These are phyloP conservation scores for Propithecus perrieri DNA, from an alignment of 2,797 vertebrate genomes.

Conservation along the genomic window DNA sequence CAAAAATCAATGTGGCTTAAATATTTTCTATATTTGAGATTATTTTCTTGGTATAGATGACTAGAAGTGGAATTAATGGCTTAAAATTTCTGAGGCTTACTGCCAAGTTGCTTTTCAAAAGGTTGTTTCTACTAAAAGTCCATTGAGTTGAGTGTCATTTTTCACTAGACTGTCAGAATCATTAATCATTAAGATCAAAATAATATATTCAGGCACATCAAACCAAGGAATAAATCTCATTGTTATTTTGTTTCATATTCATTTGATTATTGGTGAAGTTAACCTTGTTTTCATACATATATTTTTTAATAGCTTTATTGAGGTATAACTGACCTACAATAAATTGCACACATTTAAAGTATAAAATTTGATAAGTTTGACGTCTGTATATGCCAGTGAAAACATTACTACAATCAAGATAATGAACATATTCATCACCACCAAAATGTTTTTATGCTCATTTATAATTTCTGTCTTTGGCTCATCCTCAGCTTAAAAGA, in stretches of 20 bases:
- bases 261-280: background rate
- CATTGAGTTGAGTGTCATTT: background rate
- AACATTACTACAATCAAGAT: background rate
- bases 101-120: background rate
- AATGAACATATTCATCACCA: background rate
- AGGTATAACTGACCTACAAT: background rate
- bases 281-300: background rate
- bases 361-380: background rate
- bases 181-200: background rate
- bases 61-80: background rate
- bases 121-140: background rate
- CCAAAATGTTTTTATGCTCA: background rate
- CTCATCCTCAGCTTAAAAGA: background rate
- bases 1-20: background rate
- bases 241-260: background rate
- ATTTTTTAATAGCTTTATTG: background rate
- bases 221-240: background rate
- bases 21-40: background rate
- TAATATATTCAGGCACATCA: background rate
- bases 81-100: background rate
- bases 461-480: background rate
- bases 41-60: background rate
- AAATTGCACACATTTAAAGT: background rate
- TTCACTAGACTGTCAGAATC: background rate
- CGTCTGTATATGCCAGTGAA: background rate